These are phyloP conservation scores for Falco peregrinus DNA, from an alignment of 2,797 vertebrate genomes.

Conservation along the genomic window DNA sequence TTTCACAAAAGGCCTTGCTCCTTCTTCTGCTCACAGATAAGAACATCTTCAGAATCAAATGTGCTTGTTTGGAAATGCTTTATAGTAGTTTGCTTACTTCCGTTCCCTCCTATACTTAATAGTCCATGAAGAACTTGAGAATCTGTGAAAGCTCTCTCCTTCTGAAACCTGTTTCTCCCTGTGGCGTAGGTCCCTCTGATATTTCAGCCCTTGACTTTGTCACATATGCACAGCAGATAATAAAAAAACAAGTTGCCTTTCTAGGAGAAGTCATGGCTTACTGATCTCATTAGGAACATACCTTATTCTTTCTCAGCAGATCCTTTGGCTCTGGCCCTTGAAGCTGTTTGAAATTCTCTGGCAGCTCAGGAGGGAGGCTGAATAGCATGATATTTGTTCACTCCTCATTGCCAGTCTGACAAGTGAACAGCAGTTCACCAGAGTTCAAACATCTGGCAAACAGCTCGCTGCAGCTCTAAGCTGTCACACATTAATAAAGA, in stretches of 20 bases:
- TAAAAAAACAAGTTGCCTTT: neutral
- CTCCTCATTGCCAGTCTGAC: slow-evolving; percentile 38
- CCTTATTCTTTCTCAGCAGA: slow-evolving; percentile 31
- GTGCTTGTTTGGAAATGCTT: neutral
- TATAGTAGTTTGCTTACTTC: neutral
- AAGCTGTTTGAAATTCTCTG: slow-evolving; percentile 10
- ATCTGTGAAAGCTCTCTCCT: neutral
- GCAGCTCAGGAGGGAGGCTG: slow-evolving; percentile 40
- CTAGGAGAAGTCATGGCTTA: neutral
- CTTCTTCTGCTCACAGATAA: neutral
- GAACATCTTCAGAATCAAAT: neutral
- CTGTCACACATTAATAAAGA: slow-evolving; percentile 62
- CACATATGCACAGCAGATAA: neutral
- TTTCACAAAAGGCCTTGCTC: neutral
- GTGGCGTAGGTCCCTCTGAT: neutral
- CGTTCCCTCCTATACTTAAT: neutral
- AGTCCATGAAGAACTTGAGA: neutral
- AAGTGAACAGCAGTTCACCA: slow-evolving; percentile 66
- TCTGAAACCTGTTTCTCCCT: neutral
- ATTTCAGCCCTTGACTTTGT: neutral
- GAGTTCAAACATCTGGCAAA: slow-evolving; percentile 72
- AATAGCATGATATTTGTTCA: neutral
- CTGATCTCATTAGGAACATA: slow-evolving; percentile 25
- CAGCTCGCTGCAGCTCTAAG: slow-evolving; percentile 57
- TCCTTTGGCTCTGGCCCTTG: slow-evolving; percentile 10